Evolutionary conservation across 30 jellyfish, hydroid and myxozoan genomes (phyloP).

Genomic region (Aurelia aurita): DNA sequence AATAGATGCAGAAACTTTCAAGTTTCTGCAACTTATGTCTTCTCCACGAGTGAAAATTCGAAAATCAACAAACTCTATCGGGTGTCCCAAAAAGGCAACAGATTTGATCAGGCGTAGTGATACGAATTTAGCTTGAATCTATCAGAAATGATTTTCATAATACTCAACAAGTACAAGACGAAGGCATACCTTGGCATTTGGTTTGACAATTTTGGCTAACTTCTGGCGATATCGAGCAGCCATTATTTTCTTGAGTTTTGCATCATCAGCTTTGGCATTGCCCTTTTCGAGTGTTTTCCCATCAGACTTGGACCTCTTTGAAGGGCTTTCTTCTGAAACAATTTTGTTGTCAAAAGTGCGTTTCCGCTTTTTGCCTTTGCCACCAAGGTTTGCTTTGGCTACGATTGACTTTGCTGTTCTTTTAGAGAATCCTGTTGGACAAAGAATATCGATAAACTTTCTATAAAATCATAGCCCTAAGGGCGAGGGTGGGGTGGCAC

Average conservation of each 20-base stretch:
- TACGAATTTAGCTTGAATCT: no score
- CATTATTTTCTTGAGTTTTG: constrained; percentile 34
- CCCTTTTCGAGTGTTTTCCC: background rate
- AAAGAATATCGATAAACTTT: background rate
- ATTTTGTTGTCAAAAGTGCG: constrained; percentile 52
- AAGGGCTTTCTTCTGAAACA: constrained; percentile 25
- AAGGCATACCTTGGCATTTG: no score
- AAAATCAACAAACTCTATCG: no score
- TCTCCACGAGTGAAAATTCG: no score
- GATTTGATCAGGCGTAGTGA: no score
- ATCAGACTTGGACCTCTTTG: constrained; percentile 23
- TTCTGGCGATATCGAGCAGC: constrained; percentile 52
- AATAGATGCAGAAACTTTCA: no score
- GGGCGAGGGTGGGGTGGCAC: no score
- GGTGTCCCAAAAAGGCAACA: no score
- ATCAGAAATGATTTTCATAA: no score
- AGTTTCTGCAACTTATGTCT: no score
- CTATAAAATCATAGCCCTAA: background rate
- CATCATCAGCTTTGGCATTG: constrained; percentile 12
- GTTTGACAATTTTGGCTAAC: background rate
- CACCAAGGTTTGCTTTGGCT: constrained; percentile 48
- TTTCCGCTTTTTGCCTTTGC: constrained; percentile 52
- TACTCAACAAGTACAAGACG: no score
- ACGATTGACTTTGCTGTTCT: constrained; percentile 20
- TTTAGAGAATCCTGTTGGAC: constrained; percentile 20